These are phyloP conservation scores for Tympanuchus pallidicinctus DNA, from an alignment of 2,113 vertebrate species.

Conservation along the genomic window DNA sequence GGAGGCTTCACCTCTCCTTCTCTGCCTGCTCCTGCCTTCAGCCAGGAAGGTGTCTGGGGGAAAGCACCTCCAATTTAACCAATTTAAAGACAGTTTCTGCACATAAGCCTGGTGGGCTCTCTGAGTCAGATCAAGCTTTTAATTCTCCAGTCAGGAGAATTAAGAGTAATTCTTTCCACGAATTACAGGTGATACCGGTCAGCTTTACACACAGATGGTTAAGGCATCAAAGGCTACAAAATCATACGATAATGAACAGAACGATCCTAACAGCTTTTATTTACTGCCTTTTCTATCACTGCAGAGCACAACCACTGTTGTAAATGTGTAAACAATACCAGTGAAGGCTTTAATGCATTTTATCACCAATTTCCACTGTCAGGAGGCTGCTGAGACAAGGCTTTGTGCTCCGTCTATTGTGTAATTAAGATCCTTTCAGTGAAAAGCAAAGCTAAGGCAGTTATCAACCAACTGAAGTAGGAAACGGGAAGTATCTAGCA, in stretches of 20 bases:
- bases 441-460: constrained; percentile 29
- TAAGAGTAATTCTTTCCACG: constrained; percentile 60
- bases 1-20: neutral
- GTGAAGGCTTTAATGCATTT: constrained; percentile 64
- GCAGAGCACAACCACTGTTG: constrained; percentile 36
- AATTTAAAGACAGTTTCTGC: neutral
- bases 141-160: constrained; percentile 38
- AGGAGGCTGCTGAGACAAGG: constrained; percentile 1
- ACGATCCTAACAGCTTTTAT: constrained; percentile 61
- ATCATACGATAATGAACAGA: constrained; percentile 70
- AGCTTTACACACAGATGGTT: constrained; percentile 62
- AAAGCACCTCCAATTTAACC: neutral
- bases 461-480: constrained; percentile 57
- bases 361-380: constrained; percentile 38
- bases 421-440: constrained; percentile 70
- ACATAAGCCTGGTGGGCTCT: neutral
- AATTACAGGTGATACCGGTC: constrained; percentile 62
- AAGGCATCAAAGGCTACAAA: constrained; percentile 64
- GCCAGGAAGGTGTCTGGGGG: neutral
- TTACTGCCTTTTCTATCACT: constrained; percentile 65
- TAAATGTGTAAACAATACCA: constrained; percentile 65
- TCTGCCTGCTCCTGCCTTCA: neutral
- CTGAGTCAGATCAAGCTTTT: constrained; percentile 13
- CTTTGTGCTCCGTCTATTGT: constrained; percentile 8
- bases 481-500: constrained; percentile 21